Conservation (phyloP, 2,888 invertebrate species). For the Rhopalosiphum nymphaeae region DNA sequence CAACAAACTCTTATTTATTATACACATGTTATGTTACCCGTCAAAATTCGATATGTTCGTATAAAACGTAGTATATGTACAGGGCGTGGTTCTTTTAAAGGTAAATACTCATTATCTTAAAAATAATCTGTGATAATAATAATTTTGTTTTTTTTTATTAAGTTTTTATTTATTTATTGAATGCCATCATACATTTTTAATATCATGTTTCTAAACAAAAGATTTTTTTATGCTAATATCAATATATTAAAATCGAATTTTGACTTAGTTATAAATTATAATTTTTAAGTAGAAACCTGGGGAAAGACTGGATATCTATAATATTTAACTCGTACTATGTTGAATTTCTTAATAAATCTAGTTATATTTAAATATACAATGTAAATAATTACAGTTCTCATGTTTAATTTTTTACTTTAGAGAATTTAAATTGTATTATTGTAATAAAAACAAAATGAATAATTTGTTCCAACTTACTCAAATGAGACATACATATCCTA, state of each 20-base stretch:
- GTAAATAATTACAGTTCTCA: no score
- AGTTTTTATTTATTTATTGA: background rate
- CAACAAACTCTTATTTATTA: constrained; percentile 16
- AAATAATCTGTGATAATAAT: background rate
- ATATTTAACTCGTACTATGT: no score
- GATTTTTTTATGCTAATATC: background rate
- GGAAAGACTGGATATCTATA: no score
- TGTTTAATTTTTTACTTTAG: no score
- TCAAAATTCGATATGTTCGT: constrained; percentile 22
- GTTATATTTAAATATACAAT: no score
- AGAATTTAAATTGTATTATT: no score
- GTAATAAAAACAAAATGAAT: no score
- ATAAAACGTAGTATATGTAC: background rate
- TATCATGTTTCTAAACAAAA: background rate
- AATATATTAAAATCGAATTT: background rate
- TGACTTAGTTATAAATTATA: background rate
- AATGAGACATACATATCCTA: no score
- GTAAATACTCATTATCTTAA: background rate
- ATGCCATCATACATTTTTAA: no score
- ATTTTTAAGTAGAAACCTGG: background rate
- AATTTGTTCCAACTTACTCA: no score
- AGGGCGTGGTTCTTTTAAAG: background rate
- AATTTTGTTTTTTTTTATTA: background rate
- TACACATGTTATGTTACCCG: background rate
- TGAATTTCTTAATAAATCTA: no score